Evolutionary conservation across 2,797 vertebrate genomes (phyloP), one percentile per base, ranked within the genome.

Genomic region (Poecilia velifera): DNA sequence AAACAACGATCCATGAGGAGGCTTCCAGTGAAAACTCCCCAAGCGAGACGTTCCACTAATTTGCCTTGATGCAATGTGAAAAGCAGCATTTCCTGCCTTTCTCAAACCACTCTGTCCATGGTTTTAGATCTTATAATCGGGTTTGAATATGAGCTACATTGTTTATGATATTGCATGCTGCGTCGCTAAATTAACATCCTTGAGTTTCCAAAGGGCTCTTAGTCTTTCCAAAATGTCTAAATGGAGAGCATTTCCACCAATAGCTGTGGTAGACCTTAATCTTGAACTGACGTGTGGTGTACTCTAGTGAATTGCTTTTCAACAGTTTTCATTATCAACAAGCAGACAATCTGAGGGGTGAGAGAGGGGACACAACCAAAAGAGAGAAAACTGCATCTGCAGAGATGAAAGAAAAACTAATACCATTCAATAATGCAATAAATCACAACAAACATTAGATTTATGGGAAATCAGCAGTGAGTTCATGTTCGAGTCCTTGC

Each of bases 41-140:
- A 62, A 55, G 53, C 16, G 1, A 88, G 74, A 82, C 22, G 74
- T 18, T n/a, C 14, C 41, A 53, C 78, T 74, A 74, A 84, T 76
- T 68, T 18, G 36, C 75, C 64, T 74, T 78, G 43, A 86, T 73
- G 73, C 51, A 3, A 75, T 34, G 53, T 72, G 46, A 84, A 86
- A 86, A 74, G 75, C 76, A 79, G 62, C 46, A 53, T 76, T 82
- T 78, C 41, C 53, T 76, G 9, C 73, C 20, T 74, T 34, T 45
- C 39, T 83, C 41, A 71, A 73, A 57, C 12, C 1, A 0, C 46
- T 25, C 36, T 16, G 28, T 25, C 62, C 39, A 51, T 16, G 64
- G 20, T 13, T 79, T 70, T 46, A 39, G 8, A 76, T 79, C 41
- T 39, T 70, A 25, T 62, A 73, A 74, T 34, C 34, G 6, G 16